Conservation (phyloP, 1,140 invertebrate genomes). For the Hermetia illucens region DNA sequence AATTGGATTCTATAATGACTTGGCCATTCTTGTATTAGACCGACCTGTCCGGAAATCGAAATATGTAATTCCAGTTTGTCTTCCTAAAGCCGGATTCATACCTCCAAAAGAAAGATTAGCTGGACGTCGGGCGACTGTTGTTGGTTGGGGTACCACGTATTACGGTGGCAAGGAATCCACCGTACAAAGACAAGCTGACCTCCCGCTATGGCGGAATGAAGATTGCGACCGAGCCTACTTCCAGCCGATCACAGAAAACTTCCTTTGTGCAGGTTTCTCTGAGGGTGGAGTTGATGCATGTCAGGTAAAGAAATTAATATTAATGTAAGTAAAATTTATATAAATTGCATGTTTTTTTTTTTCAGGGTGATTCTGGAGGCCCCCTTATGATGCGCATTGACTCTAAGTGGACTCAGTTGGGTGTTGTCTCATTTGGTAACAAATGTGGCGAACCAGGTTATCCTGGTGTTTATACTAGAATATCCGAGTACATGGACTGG, state of each 20-base stretch:
- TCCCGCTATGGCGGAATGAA: constrained; percentile 83
- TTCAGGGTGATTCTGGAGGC: constrained; percentile 44
- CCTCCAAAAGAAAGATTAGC: constrained; percentile 26
- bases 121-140: constrained; percentile 57
- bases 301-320: constrained; percentile 41
- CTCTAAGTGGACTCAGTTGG: constrained; percentile 69
- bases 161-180: constrained; percentile 76
- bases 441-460: constrained; percentile 79
- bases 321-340: not conserved
- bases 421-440: constrained; percentile 83
- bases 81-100: constrained; percentile 39
- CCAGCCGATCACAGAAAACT: constrained; percentile 80
- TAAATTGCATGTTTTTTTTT: constrained; percentile 1
- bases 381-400: constrained; percentile 67
- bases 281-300: constrained; percentile 86
- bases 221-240: constrained; percentile 83
- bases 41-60: constrained; percentile 59
- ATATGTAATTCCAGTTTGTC: constrained; percentile 78
- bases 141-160: constrained; percentile 84
- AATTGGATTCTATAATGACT: constrained; percentile 84
- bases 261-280: constrained; percentile 80
- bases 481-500: constrained; percentile 28
- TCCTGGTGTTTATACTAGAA: constrained; percentile 48
- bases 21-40: constrained; percentile 45
- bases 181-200: constrained; percentile 61